Evolutionary conservation across 30 jellyfish, hydroid and myxozoan species (phyloP).

Genomic region (Cassiopea xamachana): DNA sequence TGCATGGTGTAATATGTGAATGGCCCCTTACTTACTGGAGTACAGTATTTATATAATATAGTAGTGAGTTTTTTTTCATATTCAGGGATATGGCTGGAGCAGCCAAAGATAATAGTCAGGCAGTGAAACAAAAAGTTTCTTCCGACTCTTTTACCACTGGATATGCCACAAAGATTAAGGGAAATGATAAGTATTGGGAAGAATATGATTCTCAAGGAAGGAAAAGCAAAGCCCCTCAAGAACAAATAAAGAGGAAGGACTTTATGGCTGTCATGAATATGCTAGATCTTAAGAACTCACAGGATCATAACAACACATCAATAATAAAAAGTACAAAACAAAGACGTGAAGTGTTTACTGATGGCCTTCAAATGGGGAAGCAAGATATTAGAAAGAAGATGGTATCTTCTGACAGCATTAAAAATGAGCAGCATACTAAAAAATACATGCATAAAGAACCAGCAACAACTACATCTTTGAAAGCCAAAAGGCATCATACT

Average conservation of each 20-base stretch:
- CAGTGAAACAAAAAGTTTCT: constrained; percentile 70
- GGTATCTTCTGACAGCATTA: not conserved
- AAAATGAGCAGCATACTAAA: not conserved
- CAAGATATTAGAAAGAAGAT: constrained; percentile 16
- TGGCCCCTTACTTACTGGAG: no score
- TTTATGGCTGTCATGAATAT: constrained; percentile 23
- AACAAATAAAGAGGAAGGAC: constrained; percentile 45
- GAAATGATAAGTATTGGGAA: not conserved
- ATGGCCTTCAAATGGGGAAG: constrained; percentile 2
- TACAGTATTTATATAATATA: no score
- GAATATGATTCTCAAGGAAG: not conserved
- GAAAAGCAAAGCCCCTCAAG: not conserved
- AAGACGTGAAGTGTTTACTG: constrained; percentile 20
- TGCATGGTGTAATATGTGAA: no score
- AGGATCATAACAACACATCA: constrained; percentile 5
- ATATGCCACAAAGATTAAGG: constrained; percentile 30
- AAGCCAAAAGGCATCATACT: constrained; percentile 47
- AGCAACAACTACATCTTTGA: not conserved
- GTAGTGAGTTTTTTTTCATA: no score
- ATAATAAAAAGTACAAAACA: constrained; percentile 22
- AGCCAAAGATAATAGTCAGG: constrained; percentile 17
- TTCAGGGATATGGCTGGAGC: constrained; percentile 19
- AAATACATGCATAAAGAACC: not conserved
- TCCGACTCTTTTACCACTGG: constrained; percentile 32
- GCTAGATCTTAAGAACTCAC: not conserved